phyloP scores from a whole-genome alignment of 2,888 invertebrate genomes.

The Eledona agricola region DNA sequence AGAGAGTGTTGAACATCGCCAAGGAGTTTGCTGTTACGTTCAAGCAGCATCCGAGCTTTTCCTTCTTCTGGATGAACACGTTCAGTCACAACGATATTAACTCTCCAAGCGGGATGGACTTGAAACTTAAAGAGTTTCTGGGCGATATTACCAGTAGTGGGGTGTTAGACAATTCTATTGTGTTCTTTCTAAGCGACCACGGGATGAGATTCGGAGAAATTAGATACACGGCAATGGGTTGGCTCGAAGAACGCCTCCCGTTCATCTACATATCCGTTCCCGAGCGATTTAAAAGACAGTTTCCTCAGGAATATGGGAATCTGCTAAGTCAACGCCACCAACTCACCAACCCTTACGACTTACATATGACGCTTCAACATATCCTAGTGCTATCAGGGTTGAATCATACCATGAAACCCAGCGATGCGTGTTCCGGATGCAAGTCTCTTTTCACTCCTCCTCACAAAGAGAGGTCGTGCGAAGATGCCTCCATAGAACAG shows the following conservation, averaged over 20 bases:
- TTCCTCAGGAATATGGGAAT: constrained; percentile 67
- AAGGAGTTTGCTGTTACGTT: constrained; percentile 73
- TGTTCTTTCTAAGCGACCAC: constrained; percentile 81
- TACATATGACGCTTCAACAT: constrained; percentile 76
- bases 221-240: constrained; percentile 73
- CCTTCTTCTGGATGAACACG: constrained; percentile 81
- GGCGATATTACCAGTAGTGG: constrained; percentile 68
- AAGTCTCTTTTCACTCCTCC: constrained; percentile 70
- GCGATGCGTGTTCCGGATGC: constrained; percentile 71
- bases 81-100: constrained; percentile 78
- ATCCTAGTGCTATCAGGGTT: constrained; percentile 66
- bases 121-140: constrained; percentile 68
- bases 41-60: constrained; percentile 72
- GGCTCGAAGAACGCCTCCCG: constrained; percentile 81
- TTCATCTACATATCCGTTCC: constrained; percentile 77
- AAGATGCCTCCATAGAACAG: constrained; percentile 71
- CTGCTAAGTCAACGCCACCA: constrained; percentile 71
- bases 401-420: constrained; percentile 51
- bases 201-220: constrained; percentile 79
- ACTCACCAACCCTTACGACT: constrained; percentile 78
- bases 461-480: constrained; percentile 70
- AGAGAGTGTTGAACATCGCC: constrained; percentile 75
- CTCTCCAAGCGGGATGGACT: constrained; percentile 73
- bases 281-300: constrained; percentile 66
- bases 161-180: constrained; percentile 71